Evolutionary conservation across 2,113 vertebrate species (phyloP).

Genomic region (Epinephelus lanceolatus): DNA sequence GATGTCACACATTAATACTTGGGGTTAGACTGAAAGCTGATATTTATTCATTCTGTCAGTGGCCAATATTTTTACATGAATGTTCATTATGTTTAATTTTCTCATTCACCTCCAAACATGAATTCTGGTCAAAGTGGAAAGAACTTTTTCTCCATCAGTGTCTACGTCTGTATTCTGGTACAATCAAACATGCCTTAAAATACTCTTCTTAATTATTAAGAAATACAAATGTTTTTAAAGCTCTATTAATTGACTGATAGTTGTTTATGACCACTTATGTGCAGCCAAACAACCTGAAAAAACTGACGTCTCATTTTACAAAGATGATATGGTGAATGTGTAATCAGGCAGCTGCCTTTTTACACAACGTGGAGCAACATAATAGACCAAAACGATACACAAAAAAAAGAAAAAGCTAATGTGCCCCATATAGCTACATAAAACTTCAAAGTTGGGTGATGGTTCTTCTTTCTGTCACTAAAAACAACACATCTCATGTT

Average conservation of each 20-base stretch:
- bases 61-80: not conserved
- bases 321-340: not conserved
- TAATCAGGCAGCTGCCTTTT: not conserved
- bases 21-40: conserved; percentile 16
- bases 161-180: not conserved
- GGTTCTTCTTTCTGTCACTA: not conserved
- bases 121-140: not conserved
- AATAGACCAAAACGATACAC: not conserved
- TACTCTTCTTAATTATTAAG: not conserved
- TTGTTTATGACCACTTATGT: too few species aligned
- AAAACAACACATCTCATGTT: not conserved
- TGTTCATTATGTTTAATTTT: not conserved
- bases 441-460: not conserved
- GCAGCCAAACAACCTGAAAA: not conserved
- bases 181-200: conserved; percentile 6
- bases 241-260: not conserved
- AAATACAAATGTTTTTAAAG: not conserved
- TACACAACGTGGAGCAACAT: not conserved
- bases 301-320: not conserved
- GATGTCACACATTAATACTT: not conserved
- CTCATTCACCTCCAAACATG: not conserved
- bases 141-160: not conserved
- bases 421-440: not conserved
- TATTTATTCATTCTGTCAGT: not conserved
- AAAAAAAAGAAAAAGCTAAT: not conserved